Percentiles rank a stretch among this genome's conserved stretches.
Evolutionary conservation across 37 sponge, comb jelly and placozoan genomes (phyloP).

Genomic region (Beroe ovata): DNA sequence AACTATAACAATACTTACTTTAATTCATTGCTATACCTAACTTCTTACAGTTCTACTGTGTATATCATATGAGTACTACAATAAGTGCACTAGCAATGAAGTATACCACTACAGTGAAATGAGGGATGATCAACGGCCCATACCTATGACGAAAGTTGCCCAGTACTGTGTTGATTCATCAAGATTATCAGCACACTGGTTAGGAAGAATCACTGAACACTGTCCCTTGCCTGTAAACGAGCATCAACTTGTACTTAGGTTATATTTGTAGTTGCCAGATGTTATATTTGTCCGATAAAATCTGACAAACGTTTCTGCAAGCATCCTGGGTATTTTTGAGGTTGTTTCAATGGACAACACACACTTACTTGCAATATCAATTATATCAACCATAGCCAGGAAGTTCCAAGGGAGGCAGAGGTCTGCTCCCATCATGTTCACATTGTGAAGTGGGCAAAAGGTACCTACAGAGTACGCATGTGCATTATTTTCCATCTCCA

Average conservation of each 20-base stretch:
- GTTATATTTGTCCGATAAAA: too few relatives aligned
- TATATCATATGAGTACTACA: too few relatives aligned
- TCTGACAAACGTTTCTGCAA: too few relatives aligned
- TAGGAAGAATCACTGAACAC: conserved; percentile 7
- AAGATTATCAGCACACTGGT: not conserved
- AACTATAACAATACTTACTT: not conserved
- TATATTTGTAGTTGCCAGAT: not conserved
- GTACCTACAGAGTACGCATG: not conserved
- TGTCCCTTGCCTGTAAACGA: conserved; percentile 5
- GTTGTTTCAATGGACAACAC: too few relatives aligned
- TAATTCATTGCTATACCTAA: not conserved
- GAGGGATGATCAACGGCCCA: too few relatives aligned
- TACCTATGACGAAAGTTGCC: conserved; percentile 28
- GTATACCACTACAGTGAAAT: too few relatives aligned
- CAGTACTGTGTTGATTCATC: not conserved
- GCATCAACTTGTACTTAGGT: not conserved
- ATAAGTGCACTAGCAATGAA: too few relatives aligned
- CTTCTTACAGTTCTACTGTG: not conserved
- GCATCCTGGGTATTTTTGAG: too few relatives aligned
- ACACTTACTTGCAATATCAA: conserved; percentile 24
- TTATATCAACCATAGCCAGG: conserved; percentile 46
- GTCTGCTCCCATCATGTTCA: not conserved
- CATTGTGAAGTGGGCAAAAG: not conserved
- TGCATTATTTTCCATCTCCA: not conserved
- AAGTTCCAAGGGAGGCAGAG: conserved; percentile 67